phyloP scores from a whole-genome alignment of 2,113 vertebrate species.

The Phrynocephalus versicolor region DNA sequence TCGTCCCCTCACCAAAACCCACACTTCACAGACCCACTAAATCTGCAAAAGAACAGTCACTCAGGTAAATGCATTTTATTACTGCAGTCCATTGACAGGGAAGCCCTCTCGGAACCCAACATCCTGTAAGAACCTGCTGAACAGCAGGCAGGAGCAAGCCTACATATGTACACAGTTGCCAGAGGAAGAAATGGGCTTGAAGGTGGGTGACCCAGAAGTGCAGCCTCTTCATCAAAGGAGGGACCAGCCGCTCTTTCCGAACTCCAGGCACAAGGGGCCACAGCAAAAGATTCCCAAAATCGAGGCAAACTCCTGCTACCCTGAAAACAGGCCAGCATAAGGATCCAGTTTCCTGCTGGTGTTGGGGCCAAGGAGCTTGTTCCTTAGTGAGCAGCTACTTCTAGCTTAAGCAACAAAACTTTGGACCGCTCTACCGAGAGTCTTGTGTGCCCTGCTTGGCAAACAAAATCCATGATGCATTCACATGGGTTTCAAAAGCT shows the following conservation, averaged over 20 bases:
- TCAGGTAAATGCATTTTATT: constrained; percentile 74
- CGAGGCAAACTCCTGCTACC: constrained; percentile 9
- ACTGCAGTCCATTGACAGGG: constrained; percentile 62
- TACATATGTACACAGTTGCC: constrained; percentile 60
- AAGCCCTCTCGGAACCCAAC: constrained; percentile 61
- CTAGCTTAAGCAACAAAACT: background rate
- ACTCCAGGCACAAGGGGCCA: constrained; percentile 23
- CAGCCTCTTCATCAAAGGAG: constrained; percentile 38
- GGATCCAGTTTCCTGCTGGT: too few relatives aligned
- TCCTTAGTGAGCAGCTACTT: background rate
- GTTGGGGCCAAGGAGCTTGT: constrained; percentile 22
- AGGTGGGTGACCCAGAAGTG: constrained; percentile 60
- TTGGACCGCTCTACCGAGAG: too few relatives aligned
- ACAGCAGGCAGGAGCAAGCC: constrained; percentile 33
- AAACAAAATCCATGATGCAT: background rate
- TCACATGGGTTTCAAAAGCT: background rate
- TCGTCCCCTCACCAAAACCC: too few relatives aligned
- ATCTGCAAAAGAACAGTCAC: background rate
- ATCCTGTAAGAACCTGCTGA: constrained; percentile 69
- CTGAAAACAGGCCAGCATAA: too few relatives aligned
- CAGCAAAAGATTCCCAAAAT: constrained; percentile 47
- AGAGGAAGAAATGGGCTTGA: constrained; percentile 63
- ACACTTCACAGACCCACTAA: background rate
- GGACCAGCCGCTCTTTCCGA: constrained; percentile 31
- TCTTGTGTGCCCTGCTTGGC: too few relatives aligned